Percentiles rank a stretch among this genome's conserved stretches.
Conservation (phyloP, 2,113 vertebrate genomes). For the Calypte anna region DNA sequence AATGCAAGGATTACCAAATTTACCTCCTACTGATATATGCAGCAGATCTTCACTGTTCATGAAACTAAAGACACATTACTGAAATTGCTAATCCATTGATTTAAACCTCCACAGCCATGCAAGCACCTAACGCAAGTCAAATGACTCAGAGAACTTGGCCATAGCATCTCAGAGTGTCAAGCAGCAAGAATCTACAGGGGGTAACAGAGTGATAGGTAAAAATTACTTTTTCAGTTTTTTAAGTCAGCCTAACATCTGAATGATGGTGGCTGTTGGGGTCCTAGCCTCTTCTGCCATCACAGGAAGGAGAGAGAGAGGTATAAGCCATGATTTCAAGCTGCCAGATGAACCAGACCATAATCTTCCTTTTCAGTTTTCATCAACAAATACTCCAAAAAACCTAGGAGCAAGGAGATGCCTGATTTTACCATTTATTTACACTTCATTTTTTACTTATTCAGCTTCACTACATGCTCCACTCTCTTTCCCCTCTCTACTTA, state of each 20-base stretch:
- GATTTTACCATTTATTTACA: background rate
- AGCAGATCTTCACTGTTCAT: background rate
- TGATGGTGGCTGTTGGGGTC: background rate
- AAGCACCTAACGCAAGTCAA: background rate
- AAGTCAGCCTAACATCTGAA: background rate
- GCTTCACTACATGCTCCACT: background rate
- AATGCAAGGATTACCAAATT: background rate
- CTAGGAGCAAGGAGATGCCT: background rate
- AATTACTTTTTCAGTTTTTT: background rate
- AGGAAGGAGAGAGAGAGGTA: accelerated
- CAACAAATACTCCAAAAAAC: background rate
- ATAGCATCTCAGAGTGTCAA: background rate
- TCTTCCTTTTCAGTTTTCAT: background rate
- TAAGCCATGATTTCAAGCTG: background rate
- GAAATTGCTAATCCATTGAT: background rate
- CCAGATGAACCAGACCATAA: background rate
- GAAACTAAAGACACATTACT: background rate
- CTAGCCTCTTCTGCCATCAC: background rate
- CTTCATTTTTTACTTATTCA: background rate
- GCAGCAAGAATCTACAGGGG: background rate
- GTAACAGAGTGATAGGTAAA: background rate
- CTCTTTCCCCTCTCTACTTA: background rate
- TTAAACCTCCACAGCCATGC: background rate
- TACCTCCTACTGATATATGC: background rate
- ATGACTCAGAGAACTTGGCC: background rate